Base-by-base conservation (phyloP, 2,113 vertebrate genomes). In the Fregetta grallaria region DNA sequence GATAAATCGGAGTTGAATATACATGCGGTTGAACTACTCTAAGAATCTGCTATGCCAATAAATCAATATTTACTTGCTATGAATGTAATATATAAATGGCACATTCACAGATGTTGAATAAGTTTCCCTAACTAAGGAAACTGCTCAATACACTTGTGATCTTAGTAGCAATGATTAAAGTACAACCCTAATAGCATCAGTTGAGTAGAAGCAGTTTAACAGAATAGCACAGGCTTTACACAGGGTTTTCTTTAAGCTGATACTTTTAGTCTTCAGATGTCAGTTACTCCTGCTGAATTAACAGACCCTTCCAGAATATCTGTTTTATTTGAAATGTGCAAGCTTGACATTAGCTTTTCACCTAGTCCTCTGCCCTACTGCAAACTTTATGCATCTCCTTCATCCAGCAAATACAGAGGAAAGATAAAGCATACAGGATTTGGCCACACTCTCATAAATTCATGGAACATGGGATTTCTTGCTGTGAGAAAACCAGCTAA, bases 401-500 rank as follows among this genome's bases (percentile, higher is more conserved):
- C 45, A 36, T 71, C 47, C 13, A 71, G 40, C 36, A 88, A 83
- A 86, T 36, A 38, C 3, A 50, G 42, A 62, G 56, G 50, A 27
- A 89, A 72, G 75, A 44, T 20, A 47, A 84, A 74, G 8, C 22
- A 40, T 11, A 23, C 7, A 42, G 15, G 34, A 55, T 88, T 78
- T 75, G 66, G 36, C 59, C 76, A 49, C 0, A 1, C 17, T 84
- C 8, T 75, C 66, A 73, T 75, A 82, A 94, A 86, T 91, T 82
- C 45, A 52, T 12, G n/a, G 45, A 82, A 96, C 8, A 3, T 42
- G 42, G 36, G 62, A 58, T 85, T 91, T 75, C 84, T 91, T 66
- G 53, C 93, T 96, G 85, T 63, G 62, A 95, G 90, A 65, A 86
- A 92, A 91, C 56, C 53, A 82, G 80, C 45, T 84, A 89, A 94